phyloP scores from a whole-genome alignment of 2,888 invertebrate species.

The Torymus texanus region DNA sequence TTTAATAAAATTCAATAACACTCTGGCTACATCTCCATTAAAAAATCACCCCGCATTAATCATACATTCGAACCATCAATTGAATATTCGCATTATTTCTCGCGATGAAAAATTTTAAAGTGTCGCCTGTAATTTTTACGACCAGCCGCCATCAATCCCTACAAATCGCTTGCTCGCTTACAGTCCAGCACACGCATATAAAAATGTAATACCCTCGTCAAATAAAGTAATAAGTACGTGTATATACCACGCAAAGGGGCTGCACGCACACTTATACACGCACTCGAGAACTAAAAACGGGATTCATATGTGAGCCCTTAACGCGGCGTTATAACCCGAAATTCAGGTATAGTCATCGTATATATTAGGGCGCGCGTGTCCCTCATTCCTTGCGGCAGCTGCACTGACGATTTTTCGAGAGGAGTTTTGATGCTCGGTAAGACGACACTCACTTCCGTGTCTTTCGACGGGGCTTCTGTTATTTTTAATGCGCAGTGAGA shows the following conservation, averaged over 20 bases:
- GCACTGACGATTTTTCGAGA: constrained; percentile 57
- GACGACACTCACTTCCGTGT: constrained; percentile 65
- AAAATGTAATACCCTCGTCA: constrained; percentile 13
- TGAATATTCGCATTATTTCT: background rate
- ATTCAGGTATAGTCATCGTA: constrained; percentile 58
- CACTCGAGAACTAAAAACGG: too few species aligned
- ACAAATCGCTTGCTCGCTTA: too few species aligned
- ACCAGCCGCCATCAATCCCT: background rate
- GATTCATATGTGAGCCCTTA: too few species aligned
- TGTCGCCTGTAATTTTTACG: background rate
- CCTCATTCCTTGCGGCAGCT: constrained; percentile 65
- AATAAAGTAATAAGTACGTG: constrained; percentile 11
- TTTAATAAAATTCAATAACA: too few species aligned
- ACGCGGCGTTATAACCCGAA: constrained; percentile 14
- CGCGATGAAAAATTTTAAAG: background rate
- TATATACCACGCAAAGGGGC: too few species aligned
- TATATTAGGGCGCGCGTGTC: constrained; percentile 52
- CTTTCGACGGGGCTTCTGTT: constrained; percentile 55
- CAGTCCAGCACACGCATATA: too few species aligned
- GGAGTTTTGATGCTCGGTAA: constrained; percentile 59
- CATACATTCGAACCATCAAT: background rate
- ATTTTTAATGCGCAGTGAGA: background rate
- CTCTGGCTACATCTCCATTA: too few species aligned
- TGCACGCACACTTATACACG: too few species aligned
- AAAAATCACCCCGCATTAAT: too few species aligned